Evolutionary conservation across 2,888 invertebrate species (phyloP).

Genomic region (Drosophila quinaria): DNA sequence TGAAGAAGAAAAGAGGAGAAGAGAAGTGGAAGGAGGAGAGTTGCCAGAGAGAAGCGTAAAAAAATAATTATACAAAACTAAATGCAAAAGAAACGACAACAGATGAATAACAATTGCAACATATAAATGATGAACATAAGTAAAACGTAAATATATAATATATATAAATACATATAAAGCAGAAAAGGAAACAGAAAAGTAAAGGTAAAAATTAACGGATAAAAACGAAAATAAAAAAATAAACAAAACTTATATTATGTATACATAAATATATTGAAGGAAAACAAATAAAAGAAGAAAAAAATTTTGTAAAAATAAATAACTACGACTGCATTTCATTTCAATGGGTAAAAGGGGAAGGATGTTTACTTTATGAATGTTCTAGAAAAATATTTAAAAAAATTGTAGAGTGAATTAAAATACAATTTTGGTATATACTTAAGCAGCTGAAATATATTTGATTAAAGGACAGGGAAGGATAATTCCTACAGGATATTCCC

Average conservation of each 20-base stretch:
- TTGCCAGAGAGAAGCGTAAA: slow-evolving; percentile 57
- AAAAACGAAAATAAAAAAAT: slow-evolving; percentile 31
- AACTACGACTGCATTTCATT: slow-evolving; percentile 33
- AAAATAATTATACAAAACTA: slow-evolving; percentile 64
- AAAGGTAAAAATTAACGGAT: slow-evolving; percentile 48
- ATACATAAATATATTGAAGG: slow-evolving; percentile 82
- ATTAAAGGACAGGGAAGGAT: neutral
- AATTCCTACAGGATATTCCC: no score
- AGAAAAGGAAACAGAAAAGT: slow-evolving; percentile 36
- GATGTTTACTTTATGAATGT: neutral
- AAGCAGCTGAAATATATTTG: neutral
- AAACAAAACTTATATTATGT: slow-evolving; percentile 74
- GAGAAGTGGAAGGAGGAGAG: slow-evolving; percentile 8
- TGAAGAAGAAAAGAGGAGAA: neutral
- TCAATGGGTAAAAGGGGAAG: neutral
- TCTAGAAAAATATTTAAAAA: neutral
- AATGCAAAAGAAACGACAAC: slow-evolving; percentile 35
- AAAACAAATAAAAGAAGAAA: slow-evolving; percentile 79
- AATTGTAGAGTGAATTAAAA: neutral
- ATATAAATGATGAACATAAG: slow-evolving; percentile 73
- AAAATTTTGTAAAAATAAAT: slow-evolving; percentile 79
- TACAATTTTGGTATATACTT: neutral
- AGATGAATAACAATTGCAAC: slow-evolving; percentile 68
- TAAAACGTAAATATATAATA: slow-evolving; percentile 59
- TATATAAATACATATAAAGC: slow-evolving; percentile 24